phyloP scores from a whole-genome alignment of 1,140 invertebrate species.

The Cheumatopsyche charites region DNA sequence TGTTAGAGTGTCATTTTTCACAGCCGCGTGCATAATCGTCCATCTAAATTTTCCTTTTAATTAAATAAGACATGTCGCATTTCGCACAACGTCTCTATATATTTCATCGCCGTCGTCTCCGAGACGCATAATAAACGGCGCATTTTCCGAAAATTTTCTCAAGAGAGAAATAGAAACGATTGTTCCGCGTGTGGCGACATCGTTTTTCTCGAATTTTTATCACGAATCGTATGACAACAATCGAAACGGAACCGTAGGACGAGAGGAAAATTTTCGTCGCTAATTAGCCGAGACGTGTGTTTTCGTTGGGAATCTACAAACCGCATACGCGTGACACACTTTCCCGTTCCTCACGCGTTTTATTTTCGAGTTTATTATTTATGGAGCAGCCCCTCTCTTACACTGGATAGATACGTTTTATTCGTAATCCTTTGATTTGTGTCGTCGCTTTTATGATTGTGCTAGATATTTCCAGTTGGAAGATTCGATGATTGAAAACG shows the following conservation, averaged over 20 bases:
- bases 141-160: not conserved
- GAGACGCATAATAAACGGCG: too few species aligned
- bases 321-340: conserved; percentile 37
- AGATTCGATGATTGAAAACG: too few species aligned
- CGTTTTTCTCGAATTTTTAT: conserved; percentile 18
- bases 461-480: too few species aligned
- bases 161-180: conserved; percentile 9
- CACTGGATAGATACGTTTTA: conserved; percentile 15
- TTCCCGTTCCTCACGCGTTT: conserved; percentile 31
- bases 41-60: too few species aligned
- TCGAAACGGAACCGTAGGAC: not conserved
- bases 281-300: conserved; percentile 32
- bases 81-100: too few species aligned
- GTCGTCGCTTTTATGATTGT: too few species aligned
- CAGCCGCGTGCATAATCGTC: too few species aligned
- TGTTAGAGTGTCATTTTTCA: too few species aligned
- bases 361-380: conserved; percentile 38
- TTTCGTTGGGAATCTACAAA: conserved; percentile 22
- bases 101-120: too few species aligned
- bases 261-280: not conserved
- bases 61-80: too few species aligned
- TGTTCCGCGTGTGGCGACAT: conserved; percentile 17
- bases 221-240: not conserved
- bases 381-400: conserved; percentile 21
- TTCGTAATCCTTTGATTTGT: conserved; percentile 12